Evolutionary conservation across 1,140 invertebrate genomes (phyloP), one percentile per base, ranked within the genome.

Genomic region (Orussus abietinus): DNA sequence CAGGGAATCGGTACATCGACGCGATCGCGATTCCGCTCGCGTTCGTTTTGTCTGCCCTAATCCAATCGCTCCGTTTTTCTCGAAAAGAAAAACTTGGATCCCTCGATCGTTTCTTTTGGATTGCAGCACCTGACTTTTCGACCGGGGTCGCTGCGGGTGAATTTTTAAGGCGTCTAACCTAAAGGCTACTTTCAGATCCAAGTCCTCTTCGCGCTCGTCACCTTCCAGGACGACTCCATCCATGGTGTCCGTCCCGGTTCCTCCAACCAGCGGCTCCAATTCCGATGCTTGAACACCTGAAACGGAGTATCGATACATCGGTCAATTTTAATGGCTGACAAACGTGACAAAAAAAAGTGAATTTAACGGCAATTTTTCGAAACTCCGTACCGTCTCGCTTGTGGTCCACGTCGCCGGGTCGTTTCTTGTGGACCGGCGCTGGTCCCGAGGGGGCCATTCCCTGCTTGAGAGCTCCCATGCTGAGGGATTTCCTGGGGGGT

Each of bases 401-500:
- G 47, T 72, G 69, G 60, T 72, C 68, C 34, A 69, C 47, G 38
- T 72, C 67, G 13, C 71, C 72, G 46, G 64, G 64, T 55, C 82
- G 77, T 73, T 83, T 85, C 74, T 77, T 82, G 74, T 74, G 80
- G 42, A 79, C 75, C 66, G 81, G 79, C 38, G 72, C 75, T 39
- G 75, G 75, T 39, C 62, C 53, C 29, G 54, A 49, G 7, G 64
- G 64, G 54, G 70, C 72, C 51, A 69, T 68, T 38, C 81, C 78
- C 49, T 84, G 80, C 64, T 85, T 86, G 34, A 92, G 79, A 20
- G 86, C 84, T 30, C 87, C 87, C 87, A 91, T 88, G 50, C 87
- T 90, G 55, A 88, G 79, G 45, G 86, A 89, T 73, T 91, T 91
- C 63, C 84, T 75, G 12, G 88, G 86, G 10, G 78, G 69, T 34